phyloP scores from a whole-genome alignment of 2,797 vertebrate species.

The Thunnus albacares region DNA sequence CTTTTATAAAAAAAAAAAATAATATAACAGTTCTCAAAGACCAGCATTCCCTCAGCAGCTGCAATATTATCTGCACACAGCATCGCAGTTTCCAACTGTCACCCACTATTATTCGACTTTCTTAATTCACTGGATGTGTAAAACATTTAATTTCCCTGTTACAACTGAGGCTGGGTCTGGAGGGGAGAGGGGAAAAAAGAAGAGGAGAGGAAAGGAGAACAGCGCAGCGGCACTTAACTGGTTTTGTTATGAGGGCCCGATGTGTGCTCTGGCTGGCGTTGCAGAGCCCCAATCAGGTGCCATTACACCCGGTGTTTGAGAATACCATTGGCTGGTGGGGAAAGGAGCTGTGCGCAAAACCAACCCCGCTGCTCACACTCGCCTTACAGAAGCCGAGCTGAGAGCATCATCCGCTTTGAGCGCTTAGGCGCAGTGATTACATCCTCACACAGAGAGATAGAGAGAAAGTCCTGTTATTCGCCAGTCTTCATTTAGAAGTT shows the following conservation, averaged over 20 bases:
- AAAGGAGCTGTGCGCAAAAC: slow-evolving; percentile 94
- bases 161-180: slow-evolving; percentile 60
- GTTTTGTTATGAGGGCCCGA: slow-evolving; percentile 80
- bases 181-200: slow-evolving; percentile 49
- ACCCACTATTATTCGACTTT: slow-evolving; percentile 59
- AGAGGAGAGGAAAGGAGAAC: slow-evolving; percentile 38
- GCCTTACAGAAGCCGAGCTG: slow-evolving; percentile 92
- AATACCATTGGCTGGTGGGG: slow-evolving; percentile 84
- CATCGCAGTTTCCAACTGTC: slow-evolving; percentile 34
- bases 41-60: neutral
- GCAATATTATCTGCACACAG: slow-evolving; percentile 7
- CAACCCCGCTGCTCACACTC: slow-evolving; percentile 88
- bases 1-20: too few relatives aligned
- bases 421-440: slow-evolving; percentile 77
- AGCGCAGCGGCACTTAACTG: slow-evolving; percentile 75
- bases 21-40: neutral
- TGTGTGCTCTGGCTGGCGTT: slow-evolving; percentile 80
- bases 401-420: slow-evolving; percentile 86
- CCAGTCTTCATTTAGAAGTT: slow-evolving; percentile 35
- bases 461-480: slow-evolving; percentile 61
- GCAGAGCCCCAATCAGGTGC: slow-evolving; percentile 84
- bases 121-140: slow-evolving; percentile 78
- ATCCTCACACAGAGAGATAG: slow-evolving; percentile 62
- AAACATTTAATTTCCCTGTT: slow-evolving; percentile 83
- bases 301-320: slow-evolving; percentile 79